These are phyloP conservation scores for Plebejus melissa DNA, from an alignment of 2,888 invertebrate species.

Conservation along the genomic window DNA sequence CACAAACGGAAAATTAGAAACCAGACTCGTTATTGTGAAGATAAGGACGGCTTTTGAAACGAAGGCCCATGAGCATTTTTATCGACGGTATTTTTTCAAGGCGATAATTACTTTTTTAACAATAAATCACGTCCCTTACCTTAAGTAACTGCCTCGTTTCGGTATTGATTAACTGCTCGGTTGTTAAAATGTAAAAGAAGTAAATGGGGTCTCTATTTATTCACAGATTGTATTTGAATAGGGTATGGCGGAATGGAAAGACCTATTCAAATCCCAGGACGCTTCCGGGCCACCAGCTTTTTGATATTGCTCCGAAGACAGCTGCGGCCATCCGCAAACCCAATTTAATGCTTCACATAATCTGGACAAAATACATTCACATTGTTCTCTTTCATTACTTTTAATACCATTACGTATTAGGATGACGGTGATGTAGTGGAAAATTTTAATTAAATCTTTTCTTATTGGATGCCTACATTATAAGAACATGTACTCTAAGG, in stretches of 20 bases:
- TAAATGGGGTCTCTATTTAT: slow-evolving; percentile 9
- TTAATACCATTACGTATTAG: background rate
- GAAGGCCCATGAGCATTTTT: background rate
- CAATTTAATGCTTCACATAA: slow-evolving; percentile 69
- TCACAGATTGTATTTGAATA: slow-evolving; percentile 29
- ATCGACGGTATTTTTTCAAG: background rate
- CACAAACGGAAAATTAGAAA: background rate
- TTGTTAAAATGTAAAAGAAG: background rate
- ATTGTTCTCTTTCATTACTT: slow-evolving; percentile 2
- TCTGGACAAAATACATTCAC: slow-evolving; percentile 51
- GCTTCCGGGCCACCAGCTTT: slow-evolving; percentile 32
- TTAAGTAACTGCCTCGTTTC: background rate
- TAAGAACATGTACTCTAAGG: too few relatives aligned
- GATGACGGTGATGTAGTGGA: slow-evolving; percentile 3
- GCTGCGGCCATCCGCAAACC: slow-evolving; percentile 63
- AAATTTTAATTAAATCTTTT: background rate
- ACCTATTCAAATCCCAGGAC: slow-evolving; percentile 33
- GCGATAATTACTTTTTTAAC: background rate
- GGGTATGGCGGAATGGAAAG: slow-evolving; percentile 29
- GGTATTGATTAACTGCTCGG: background rate
- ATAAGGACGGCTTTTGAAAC: slow-evolving; percentile 18
- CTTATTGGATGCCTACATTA: too few relatives aligned
- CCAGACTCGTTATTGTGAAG: slow-evolving; percentile 5
- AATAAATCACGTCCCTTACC: background rate
- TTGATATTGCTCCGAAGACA: slow-evolving; percentile 58